Base-by-base conservation (phyloP, 2,797 vertebrate species). In the Cryptoprocta ferox region DNA sequence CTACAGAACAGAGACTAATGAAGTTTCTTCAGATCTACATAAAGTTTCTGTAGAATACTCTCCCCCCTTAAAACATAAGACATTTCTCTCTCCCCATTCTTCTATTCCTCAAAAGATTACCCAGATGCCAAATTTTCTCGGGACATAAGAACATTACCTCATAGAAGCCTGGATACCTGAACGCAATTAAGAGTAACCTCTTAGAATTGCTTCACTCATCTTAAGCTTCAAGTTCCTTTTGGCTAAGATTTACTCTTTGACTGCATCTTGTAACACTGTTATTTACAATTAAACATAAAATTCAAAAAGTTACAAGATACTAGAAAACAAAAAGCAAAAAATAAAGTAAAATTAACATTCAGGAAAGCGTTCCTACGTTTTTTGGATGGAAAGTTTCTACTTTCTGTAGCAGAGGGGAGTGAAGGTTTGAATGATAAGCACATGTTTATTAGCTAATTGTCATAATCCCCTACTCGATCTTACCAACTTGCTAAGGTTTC, bases 201-300 rank as follows among this genome's bases (percentile, higher is more conserved):
- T 92, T 82, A 83, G 0, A 92, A 79, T 2, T 83, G 68, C 28
- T 78, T 94, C 61, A 78, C n/a, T 85, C 78, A 71, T 85, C 15
- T 76, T 86, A 73, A 76, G 53, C 79, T 96, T 94, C 76, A 96
- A 35, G 35, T 87, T 95, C 48, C 56, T 86, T 78, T 61, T 85
- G 37, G 21, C 63, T 92, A 66, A 90, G 32, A 90, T 61, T 82
- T n/a, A 59, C 37, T 93, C 50, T 94, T 83, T 66, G 39, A 84
- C 14, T 79, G 10, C 16, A 75, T 50, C 13, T 88, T 91, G 45
- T 28, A 70, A 39, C 35, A 91, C 21, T 53, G 30, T 48, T 90
- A 71, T 76, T 61, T 61, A 85, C 16, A 90, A 32, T 48, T 83
- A 86, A 94, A 88, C 11, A 76, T n/a, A 68, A 35, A 68, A 75